Conservation (phyloP, 2,113 vertebrate species). For the Heterotis niloticus region DNA sequence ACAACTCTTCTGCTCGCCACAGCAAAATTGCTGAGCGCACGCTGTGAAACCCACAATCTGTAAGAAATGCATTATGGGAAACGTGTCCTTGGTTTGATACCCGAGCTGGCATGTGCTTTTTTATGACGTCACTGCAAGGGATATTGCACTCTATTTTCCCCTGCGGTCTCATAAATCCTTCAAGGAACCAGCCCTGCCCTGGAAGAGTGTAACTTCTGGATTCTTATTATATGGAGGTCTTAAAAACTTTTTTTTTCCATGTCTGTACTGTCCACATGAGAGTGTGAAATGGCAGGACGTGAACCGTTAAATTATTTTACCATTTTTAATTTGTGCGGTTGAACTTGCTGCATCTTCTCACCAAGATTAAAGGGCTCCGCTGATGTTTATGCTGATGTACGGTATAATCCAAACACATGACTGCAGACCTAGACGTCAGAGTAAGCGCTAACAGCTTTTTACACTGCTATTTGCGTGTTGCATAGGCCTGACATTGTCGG, state of each 20-base stretch:
- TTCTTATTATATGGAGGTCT: neutral
- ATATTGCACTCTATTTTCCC: neutral
- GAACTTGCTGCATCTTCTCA: neutral
- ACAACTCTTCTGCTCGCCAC: neutral
- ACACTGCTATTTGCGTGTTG: neutral
- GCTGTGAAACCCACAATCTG: neutral
- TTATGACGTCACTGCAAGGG: conserved; percentile 5
- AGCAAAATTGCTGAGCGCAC: conserved; percentile 1
- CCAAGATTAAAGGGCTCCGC: no score
- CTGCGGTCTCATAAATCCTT: neutral
- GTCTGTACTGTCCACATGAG: neutral
- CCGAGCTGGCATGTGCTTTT: neutral
- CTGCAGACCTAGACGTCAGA: no score
- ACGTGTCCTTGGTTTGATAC: neutral
- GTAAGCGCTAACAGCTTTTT: neutral
- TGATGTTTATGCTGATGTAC: no score
- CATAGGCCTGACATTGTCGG: no score
- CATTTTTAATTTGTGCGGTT: neutral
- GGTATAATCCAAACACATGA: no score
- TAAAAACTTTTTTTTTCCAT: neutral
- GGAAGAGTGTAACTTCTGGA: neutral
- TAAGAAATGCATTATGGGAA: conserved; percentile 6
- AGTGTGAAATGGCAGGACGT: neutral
- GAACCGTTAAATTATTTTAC: neutral
- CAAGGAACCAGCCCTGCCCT: neutral